phyloP scores from a whole-genome alignment of 2,888 invertebrate species.

The Neoaliturus tenellus region DNA sequence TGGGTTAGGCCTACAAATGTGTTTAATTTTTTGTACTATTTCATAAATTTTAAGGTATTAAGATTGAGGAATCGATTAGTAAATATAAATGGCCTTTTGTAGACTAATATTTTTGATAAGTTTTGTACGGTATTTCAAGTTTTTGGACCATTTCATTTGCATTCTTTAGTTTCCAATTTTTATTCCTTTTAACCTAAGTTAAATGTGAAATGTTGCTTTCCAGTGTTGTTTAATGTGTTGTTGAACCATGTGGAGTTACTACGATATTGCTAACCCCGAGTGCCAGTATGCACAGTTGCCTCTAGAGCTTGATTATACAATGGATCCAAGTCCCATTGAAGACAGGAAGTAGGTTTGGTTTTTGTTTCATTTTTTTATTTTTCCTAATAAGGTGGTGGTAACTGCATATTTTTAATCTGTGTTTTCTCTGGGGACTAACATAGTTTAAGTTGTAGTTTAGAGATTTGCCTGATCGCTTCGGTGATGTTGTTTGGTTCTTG shows the following conservation, averaged over 20 bases:
- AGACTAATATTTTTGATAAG: no score
- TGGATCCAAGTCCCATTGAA: not conserved
- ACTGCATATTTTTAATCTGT: not conserved
- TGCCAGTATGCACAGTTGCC: not conserved
- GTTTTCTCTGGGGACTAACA: not conserved
- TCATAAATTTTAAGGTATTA: no score
- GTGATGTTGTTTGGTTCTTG: no score
- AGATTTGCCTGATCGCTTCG: no score
- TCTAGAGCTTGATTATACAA: not conserved
- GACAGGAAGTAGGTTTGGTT: conserved; percentile 47
- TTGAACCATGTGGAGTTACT: not conserved
- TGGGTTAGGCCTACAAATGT: no score
- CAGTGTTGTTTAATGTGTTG: conserved; percentile 16
- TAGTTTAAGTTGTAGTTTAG: no score
- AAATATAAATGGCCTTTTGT: no score
- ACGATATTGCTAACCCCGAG: not conserved
- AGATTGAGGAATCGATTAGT: no score
- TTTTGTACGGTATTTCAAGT: no score
- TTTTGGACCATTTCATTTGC: no score
- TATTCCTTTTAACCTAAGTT: not conserved
- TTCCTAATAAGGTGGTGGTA: conserved; percentile 3
- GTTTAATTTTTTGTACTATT: no score
- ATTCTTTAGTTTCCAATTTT: no score
- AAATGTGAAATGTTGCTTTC: not conserved
- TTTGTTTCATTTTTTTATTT: conserved; percentile 12